Percentiles rank a stretch among this genome's conserved stretches.
Evolutionary conservation across 2,113 vertebrate genomes (phyloP).

Genomic region (human): GRCh38 chr18:778501-779000

Average conservation of each 20-base stretch:
- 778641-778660: slow-evolving; percentile 10
- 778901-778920: slow-evolving; percentile 56
- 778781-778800: slow-evolving; percentile 10
- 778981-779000: neutral
- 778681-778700: neutral
- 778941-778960: neutral
- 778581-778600: neutral
- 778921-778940: slow-evolving; percentile 44
- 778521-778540: slow-evolving; percentile 17
- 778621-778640: slow-evolving; percentile 19
- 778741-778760: slow-evolving; percentile 40
- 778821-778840: slow-evolving; percentile 39
- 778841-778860: slow-evolving; percentile 8
- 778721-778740: neutral
- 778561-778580: neutral
- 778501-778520: slow-evolving; percentile 16
- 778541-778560: neutral
- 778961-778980: neutral
- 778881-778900: slow-evolving; percentile 59
- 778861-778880: slow-evolving; percentile 69
- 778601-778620: slow-evolving; percentile 10
- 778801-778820: neutral
- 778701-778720: neutral
- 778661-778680: slow-evolving; percentile 6
- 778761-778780: slow-evolving; percentile 28